Evolutionary conservation across 2,113 vertebrate genomes (phyloP), one percentile per base, ranked within the genome.

Genomic region (Argyrosomus japonicus): DNA sequence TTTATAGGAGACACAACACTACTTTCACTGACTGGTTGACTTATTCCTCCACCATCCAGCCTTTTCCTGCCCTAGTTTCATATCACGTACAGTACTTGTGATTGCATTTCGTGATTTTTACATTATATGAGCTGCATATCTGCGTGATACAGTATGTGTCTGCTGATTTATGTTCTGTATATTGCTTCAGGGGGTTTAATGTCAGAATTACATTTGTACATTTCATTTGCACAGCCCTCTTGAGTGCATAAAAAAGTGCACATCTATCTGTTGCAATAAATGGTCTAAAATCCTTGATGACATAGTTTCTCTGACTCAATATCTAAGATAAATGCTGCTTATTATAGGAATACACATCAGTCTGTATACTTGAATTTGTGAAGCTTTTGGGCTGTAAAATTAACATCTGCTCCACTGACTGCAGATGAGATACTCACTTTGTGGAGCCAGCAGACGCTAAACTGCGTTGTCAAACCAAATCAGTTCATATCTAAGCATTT

Each of bases 401-500:
- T 36, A n/a, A 25, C n/a, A 36, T 82, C 19, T 72, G 69, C 69
- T 75, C 14, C 40, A 56, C 4, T 63, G 73, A 71, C 43, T 67
- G 10, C 48, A 12, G 43, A 48, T 60, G 10, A 54, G 25, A 43
- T 7, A 11, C 14, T 77, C 32, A 63, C 71, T 61, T 67, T 74
- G 56, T 80, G 45, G 4, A 36, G 62, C 58, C 9, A 25, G 58
- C 51, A 65, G 25, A 53, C 36, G 70, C 43, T 29, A 40, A 29
- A 19, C 40, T 53, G 40, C 60, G 67, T 21, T 79, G 63, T 83
- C 78, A 77, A 63, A 75, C 15, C 36, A 57, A 77, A 77, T 79
- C 18, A 51, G 54, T 21, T 63, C 12, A 71, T 15, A 9, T 27
- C 57, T 51, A 18, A 29, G 56, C 40, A 71, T 18, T 63, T 65